These are phyloP conservation scores for Gymnocephalus cernua DNA, from an alignment of 2,113 vertebrate genomes.

Conservation along the genomic window DNA sequence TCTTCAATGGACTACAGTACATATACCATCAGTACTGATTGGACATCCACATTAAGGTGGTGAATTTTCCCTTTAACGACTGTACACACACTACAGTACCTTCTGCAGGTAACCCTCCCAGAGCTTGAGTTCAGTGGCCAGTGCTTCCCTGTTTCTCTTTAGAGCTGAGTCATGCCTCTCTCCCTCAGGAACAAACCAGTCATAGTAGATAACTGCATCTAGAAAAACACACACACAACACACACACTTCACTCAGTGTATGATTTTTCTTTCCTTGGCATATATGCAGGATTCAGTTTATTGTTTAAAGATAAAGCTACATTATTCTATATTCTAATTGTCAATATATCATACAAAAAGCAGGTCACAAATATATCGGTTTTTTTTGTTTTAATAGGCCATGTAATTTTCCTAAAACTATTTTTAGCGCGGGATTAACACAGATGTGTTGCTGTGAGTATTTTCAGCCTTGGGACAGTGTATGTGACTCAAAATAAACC, in stretches of 20 bases:
- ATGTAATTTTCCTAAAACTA: not conserved
- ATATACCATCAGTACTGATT: too few species aligned
- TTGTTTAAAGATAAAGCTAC: not conserved
- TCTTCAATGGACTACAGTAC: too few species aligned
- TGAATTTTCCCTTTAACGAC: too few species aligned
- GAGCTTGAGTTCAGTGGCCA: slow-evolving; percentile 75
- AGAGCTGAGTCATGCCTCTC: slow-evolving; percentile 79
- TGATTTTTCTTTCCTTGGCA: not conserved
- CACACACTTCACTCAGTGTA: not conserved
- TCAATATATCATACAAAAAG: not conserved
- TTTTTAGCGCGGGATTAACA: not conserved
- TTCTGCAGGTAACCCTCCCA: slow-evolving; percentile 84
- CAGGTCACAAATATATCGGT: not conserved
- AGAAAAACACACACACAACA: not conserved
- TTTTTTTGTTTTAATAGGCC: too few species aligned
- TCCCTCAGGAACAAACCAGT: slow-evolving; percentile 71
- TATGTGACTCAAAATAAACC: not conserved
- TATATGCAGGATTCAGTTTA: too few species aligned
- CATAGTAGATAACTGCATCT: slow-evolving; percentile 74
- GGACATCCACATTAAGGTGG: too few species aligned
- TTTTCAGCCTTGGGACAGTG: not conserved
- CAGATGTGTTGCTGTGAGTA: not conserved
- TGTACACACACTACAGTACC: slow-evolving; percentile 38
- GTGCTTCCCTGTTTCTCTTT: slow-evolving; percentile 75
- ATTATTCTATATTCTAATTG: not conserved